Base-by-base conservation (phyloP, 2,888 invertebrate species). In the Plagiodera versicolora region DNA sequence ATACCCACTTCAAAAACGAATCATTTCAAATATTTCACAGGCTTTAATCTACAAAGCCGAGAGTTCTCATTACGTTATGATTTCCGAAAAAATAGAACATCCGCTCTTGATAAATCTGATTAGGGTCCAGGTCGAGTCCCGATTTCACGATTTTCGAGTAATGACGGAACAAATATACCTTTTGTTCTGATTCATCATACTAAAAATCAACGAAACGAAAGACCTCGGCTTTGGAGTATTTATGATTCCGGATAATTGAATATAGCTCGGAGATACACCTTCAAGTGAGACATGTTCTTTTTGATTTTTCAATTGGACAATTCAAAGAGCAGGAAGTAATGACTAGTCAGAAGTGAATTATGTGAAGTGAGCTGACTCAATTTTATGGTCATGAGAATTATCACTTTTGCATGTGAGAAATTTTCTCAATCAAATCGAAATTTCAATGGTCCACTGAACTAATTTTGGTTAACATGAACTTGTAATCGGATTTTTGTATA, bases 101-200 rank as follows among this genome's bases (percentile, higher is more conserved):
- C 58, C 53, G 53, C 58, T 53, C 39, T 53, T 58, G 48, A 58
- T 58, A 53, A 58, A 58, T 58, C 58, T 53, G 53, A 58, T 58
- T 58, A 58, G 17, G 20, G 19, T 39, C 53, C 53, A 53, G 51
- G 39, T 54, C 35, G 16, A n/a, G 58, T 58, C 58, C 53, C 58
- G 58, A 24, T 19, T 48, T 58, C 58, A 58, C 58, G 58, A 55
- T 58, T 58, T 58, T 48, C 48, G 58, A 48, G 39, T 47, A 56
- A 50, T 51, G 44, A 53, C 39, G 44, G 53, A 52, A 53, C 53
- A 24, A 44, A 44, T 39, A 53, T 44, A 39, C 14, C 39, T 39
- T 39, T 39, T 39, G 39, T 39, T 39, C 39, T 39, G 39, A 39
- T 39, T 39, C 39, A 6, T 39, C 14, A 39, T 14, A 4, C 39